Evolutionary conservation across 53 echinoderm and acorn worm species (phyloP).

Genomic region (Patiria pectinifera): DNA sequence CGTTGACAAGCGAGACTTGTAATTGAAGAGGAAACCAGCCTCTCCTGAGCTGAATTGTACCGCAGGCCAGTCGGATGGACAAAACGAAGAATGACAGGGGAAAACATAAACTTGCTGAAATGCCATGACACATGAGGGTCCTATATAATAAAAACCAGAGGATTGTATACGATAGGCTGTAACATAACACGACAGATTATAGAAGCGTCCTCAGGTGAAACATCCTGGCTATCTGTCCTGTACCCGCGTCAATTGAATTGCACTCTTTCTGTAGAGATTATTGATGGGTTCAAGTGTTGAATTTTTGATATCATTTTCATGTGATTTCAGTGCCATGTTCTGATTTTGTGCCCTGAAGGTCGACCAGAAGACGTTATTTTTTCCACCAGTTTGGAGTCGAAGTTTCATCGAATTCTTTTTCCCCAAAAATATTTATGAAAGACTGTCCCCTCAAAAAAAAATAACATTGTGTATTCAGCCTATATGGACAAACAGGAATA

Average conservation of each 20-base stretch:
- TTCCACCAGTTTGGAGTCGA: too few species aligned
- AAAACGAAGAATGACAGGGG: neutral
- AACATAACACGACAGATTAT: neutral
- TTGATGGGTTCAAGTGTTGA: neutral
- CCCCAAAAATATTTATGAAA: too few species aligned
- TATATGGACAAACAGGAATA: too few species aligned
- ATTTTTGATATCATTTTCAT: neutral
- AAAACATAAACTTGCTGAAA: neutral
- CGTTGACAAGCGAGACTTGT: constrained; percentile 2
- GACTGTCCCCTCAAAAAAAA: too few species aligned
- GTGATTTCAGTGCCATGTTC: neutral
- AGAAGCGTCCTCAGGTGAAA: neutral
- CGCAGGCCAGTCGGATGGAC: neutral
- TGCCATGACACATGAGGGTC: neutral
- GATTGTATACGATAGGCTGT: neutral
- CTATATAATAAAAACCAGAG: neutral
- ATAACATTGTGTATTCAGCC: too few species aligned
- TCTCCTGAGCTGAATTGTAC: neutral
- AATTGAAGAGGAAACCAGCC: neutral
- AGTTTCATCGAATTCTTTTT: too few species aligned
- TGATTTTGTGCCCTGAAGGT: neutral
- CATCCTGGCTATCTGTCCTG: neutral
- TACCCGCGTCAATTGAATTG: neutral
- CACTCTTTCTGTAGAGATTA: neutral
- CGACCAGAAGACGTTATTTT: too few species aligned